Evolutionary conservation across 2,113 vertebrate genomes (phyloP).

Genomic region (Chlamydotis undulata): DNA sequence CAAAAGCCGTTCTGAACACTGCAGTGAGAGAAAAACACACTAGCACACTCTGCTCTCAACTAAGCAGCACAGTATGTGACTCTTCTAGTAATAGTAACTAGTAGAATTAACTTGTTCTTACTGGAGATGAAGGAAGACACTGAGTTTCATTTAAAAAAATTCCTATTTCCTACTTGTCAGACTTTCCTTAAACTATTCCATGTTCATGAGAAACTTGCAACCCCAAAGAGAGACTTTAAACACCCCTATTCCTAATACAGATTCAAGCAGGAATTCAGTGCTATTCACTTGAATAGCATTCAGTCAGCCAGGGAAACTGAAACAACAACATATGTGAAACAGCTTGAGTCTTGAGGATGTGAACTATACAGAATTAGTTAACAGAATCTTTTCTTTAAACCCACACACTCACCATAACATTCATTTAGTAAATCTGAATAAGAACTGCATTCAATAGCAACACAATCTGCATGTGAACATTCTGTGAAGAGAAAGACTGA

Average conservation of each 20-base stretch:
- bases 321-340: constrained; percentile 54
- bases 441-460: constrained; percentile 22
- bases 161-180: background rate
- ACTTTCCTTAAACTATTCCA: background rate
- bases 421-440: constrained; percentile 59
- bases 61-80: background rate
- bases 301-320: constrained; percentile 13
- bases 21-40: background rate
- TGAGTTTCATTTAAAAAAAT: background rate
- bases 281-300: background rate
- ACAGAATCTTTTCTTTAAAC: constrained; percentile 5
- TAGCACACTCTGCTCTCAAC: background rate
- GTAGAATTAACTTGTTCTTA: background rate
- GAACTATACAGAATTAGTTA: constrained; percentile 46
- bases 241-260: background rate
- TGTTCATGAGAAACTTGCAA: background rate
- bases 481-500: constrained; percentile 2
- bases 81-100: background rate
- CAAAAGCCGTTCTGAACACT: background rate
- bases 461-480: constrained; percentile 26
- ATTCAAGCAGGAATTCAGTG: background rate
- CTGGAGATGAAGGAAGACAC: background rate
- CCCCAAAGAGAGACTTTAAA: background rate
- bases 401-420: constrained; percentile 35
- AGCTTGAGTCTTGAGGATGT: constrained; percentile 44